These are phyloP conservation scores for Coelogynopora nodosa DNA, from an alignment of 2,888 invertebrate species.

Conservation along the genomic window DNA sequence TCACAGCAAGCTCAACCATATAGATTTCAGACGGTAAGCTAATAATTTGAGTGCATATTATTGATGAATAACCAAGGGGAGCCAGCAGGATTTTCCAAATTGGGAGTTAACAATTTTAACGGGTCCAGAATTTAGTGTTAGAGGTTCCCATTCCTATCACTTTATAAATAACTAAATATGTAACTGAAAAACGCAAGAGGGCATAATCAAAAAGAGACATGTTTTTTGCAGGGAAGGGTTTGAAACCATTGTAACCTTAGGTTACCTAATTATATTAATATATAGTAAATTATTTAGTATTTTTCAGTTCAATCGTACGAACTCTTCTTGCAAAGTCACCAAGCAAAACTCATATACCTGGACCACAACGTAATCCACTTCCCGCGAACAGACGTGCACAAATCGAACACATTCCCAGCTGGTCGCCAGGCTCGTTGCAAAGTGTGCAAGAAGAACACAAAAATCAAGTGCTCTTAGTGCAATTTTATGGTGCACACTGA, in stretches of 20 bases:
- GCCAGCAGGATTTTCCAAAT: too few relatives aligned
- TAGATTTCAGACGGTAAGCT: background rate
- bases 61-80: background rate
- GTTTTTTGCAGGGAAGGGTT: too few relatives aligned
- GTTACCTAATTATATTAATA: too few relatives aligned
- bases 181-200: background rate
- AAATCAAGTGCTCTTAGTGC: background rate
- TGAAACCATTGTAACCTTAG: too few relatives aligned
- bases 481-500: background rate
- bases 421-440: background rate
- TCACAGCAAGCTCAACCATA: background rate
- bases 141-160: too few relatives aligned
- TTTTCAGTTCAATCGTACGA: background rate
- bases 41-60: background rate
- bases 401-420: background rate
- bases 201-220: too few relatives aligned
- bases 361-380: background rate
- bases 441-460: background rate
- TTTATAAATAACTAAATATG: background rate
- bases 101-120: too few relatives aligned
- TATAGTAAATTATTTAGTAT: too few relatives aligned
- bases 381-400: background rate
- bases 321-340: background rate
- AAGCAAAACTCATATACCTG: background rate
- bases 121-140: too few relatives aligned